Percentiles rank a stretch among this genome's conserved stretches.
These are phyloP conservation scores for Marasmarcha lunaedactyla DNA, from an alignment of 2,888 invertebrate genomes.

Conservation along the genomic window DNA sequence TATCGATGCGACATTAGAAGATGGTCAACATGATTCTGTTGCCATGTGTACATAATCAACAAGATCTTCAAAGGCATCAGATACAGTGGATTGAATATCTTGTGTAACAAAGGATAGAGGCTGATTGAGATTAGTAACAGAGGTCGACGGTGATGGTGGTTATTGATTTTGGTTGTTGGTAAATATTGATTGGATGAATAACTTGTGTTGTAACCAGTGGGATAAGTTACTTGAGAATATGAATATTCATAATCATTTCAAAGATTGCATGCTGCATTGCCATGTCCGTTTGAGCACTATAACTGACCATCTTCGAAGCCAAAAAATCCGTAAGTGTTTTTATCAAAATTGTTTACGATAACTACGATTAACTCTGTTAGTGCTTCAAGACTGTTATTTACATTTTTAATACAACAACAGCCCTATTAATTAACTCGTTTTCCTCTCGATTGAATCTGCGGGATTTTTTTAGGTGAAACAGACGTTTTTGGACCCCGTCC, in stretches of 20 bases:
- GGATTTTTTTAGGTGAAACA: no score
- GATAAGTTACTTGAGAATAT: slow-evolving; percentile 9
- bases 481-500: no score
- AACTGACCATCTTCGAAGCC: background rate
- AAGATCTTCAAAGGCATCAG: slow-evolving; percentile 6
- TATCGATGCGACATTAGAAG: no score
- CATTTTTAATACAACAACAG: no score
- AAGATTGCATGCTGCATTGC: slow-evolving; percentile 9
- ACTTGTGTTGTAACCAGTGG: slow-evolving; percentile 2
- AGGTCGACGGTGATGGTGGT: slow-evolving; percentile 8
- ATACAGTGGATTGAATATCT: slow-evolving; percentile 6
- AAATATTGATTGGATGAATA: slow-evolving; percentile 8
- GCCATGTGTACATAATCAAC: slow-evolving; percentile 5
- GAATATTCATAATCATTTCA: slow-evolving; percentile 8
- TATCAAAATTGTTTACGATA: no score
- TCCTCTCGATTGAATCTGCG: no score
- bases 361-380: no score
- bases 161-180: no score
- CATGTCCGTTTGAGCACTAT: slow-evolving; percentile 4
- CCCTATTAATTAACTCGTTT: no score
- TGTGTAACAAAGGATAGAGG: background rate
- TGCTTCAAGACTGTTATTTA: no score
- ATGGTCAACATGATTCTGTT: no score
- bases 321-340: no score
- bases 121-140: background rate